Percentiles rank a stretch among this genome's conserved stretches.
Evolutionary conservation across 1,140 invertebrate species (phyloP).

Genomic region (Temnothorax longispinosus): DNA sequence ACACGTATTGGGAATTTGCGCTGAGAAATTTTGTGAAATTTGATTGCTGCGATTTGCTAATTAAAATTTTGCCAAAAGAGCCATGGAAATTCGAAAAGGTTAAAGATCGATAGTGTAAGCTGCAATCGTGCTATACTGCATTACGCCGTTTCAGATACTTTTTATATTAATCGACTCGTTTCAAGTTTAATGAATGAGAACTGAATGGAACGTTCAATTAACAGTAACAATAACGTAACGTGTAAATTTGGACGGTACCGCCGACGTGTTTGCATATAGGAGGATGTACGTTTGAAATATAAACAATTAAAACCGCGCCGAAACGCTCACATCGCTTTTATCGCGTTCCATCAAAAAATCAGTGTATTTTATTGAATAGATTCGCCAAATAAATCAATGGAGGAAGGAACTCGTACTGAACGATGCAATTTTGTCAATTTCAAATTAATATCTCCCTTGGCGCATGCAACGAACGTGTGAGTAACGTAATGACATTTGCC

Average conservation of each 20-base stretch:
- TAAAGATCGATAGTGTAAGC: not conserved
- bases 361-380: constrained; percentile 30
- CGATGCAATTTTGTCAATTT: constrained; percentile 35
- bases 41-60: not conserved
- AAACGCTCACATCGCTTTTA: constrained; percentile 11
- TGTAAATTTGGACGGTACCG: constrained; percentile 7
- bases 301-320: constrained; percentile 48
- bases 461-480: not conserved
- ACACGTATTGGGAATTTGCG: not conserved
- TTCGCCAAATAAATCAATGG: constrained; percentile 17
- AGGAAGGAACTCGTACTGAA: not conserved
- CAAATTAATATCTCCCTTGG: constrained; percentile 21
- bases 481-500: constrained; percentile 18
- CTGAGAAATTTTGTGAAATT: not conserved
- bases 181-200: constrained; percentile 24
- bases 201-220: constrained; percentile 34
- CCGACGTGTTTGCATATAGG: not conserved
- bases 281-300: not conserved
- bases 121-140: not conserved
- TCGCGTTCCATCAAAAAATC: constrained; percentile 33
- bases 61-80: constrained; percentile 6
- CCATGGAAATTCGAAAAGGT: not conserved
- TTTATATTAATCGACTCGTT: constrained; percentile 23
- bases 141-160: not conserved
- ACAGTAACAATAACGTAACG: constrained; percentile 21